phyloP scores from a whole-genome alignment of 2,797 vertebrate species.

The Paratrypauchen microcephalus region DNA sequence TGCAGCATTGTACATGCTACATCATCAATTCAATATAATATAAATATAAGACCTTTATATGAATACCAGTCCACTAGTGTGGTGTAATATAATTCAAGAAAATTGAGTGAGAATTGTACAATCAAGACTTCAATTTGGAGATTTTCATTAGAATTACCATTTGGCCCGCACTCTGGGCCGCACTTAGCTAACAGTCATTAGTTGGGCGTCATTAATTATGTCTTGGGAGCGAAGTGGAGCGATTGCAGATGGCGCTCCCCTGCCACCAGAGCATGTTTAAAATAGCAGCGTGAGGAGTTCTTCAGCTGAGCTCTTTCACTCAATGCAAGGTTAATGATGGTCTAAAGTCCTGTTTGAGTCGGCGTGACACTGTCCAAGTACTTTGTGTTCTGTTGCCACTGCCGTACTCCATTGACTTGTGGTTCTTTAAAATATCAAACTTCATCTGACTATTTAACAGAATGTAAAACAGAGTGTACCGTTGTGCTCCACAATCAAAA shows the following conservation, averaged over 20 bases:
- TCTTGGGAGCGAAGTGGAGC: conserved; percentile 52
- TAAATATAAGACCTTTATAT: background rate
- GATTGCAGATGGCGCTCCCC: conserved; percentile 49
- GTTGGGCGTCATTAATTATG: conserved; percentile 64
- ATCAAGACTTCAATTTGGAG: conserved; percentile 46
- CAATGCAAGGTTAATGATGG: conserved; percentile 27
- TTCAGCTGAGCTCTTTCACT: conserved; percentile 26
- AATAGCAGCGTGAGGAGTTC: conserved; percentile 33
- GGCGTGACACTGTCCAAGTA: conserved; percentile 30
- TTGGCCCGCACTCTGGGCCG: conserved; percentile 51
- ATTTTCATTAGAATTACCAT: conserved; percentile 65
- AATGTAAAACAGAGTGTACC: background rate
- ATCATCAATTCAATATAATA: background rate
- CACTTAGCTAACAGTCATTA: conserved; percentile 65
- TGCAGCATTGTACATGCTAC: too few relatives aligned
- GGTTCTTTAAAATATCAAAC: background rate
- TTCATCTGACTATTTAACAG: background rate
- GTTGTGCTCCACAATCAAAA: too few relatives aligned
- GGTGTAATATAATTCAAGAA: conserved; percentile 41
- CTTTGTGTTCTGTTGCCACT: background rate
- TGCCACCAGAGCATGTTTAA: conserved; percentile 35
- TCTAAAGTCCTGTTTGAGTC: conserved; percentile 25
- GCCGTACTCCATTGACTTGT: conserved; percentile 5
- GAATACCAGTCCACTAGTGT: conserved; percentile 30
- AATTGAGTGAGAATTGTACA: conserved; percentile 56